Evolutionary conservation across 2,888 invertebrate species (phyloP), one percentile per base, ranked within the genome.

Genomic region (Pandemis cinnamomeana): DNA sequence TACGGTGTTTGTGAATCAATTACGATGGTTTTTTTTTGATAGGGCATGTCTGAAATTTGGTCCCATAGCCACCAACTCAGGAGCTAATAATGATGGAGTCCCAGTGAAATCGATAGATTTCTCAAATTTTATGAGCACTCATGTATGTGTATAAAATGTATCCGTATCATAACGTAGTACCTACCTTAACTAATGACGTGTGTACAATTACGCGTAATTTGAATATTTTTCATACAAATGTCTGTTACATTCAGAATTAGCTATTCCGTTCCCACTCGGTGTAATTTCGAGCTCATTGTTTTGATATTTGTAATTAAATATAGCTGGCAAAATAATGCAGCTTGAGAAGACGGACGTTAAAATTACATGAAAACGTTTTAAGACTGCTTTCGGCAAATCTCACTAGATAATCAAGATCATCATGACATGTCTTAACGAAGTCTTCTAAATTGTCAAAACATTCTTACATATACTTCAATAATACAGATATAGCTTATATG

Each of bases 221-320:
- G 41, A 7, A 6, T 44, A 8, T 48, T 72, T 72, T 66, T 73
- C 27, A 51, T 42, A 63, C 51, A 70, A 60, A 72, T 44, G 69
- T 73, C 60, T 69, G 15, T 48, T 72, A 73, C 44, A 58, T 60
- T 7, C 51, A 4, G 64, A 63, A 73, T 60, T 60, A 64, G 42
- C n/a, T 42, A 41, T 7, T 44, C 42, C 41, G 69, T 73, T 60
- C 69, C 69, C 73, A 73, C 58, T 48, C 61, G 69, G 58, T 42
- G 64, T 55, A 44, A 64, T 73, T 72, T 58, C 53, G 58, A 64
- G 55, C 15, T 64, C 58, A 72, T 72, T 73, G 72, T 73, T 58
- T 73, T 48, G 55, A 58, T 69, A 41, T 58, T 13, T 13, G 51
- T 66, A 60, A 69, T 69, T 64, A 64, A 63, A 7, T 7, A 2